Percentiles rank a stretch among this genome's conserved stretches.
phyloP scores from a whole-genome alignment of 2,113 vertebrate species.

The Zingel zingel region DNA sequence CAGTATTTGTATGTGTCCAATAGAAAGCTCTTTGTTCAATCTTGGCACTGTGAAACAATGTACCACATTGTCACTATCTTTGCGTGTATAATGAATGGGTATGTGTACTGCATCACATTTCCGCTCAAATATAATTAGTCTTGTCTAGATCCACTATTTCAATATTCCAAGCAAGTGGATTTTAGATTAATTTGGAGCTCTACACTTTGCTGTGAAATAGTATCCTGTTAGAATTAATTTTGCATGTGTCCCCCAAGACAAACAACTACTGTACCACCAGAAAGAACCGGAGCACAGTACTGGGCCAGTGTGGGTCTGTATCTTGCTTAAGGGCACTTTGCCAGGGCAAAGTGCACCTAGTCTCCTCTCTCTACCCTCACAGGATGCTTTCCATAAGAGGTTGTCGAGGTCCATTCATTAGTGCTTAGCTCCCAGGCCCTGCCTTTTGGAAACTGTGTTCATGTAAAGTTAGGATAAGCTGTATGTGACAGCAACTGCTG shows the following conservation, averaged over 20 bases:
- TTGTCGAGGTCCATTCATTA: background rate
- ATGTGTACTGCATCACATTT: slow-evolving; percentile 46
- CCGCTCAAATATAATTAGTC: slow-evolving; percentile 34
- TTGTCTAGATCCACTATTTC: background rate
- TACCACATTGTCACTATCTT: slow-evolving; percentile 63
- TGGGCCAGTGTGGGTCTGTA: slow-evolving; percentile 10
- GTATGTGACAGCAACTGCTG: slow-evolving; percentile 2
- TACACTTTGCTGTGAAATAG: background rate
- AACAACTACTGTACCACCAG: slow-evolving; percentile 5
- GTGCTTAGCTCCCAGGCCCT: background rate
- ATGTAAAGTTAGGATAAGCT: slow-evolving; percentile 6
- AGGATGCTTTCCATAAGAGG: background rate
- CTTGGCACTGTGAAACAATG: slow-evolving; percentile 64
- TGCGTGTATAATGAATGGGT: slow-evolving; percentile 42
- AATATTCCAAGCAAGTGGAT: slow-evolving; percentile 10
- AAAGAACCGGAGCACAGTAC: background rate
- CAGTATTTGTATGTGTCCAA: slow-evolving; percentile 46
- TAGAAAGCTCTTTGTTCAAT: slow-evolving; percentile 72
- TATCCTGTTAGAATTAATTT: slow-evolving; percentile 4
- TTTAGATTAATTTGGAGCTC: slow-evolving; percentile 10
- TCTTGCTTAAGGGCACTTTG: background rate
- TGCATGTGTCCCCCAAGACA: background rate
- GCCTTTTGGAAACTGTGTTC: slow-evolving; percentile 5
- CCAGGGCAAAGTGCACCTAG: background rate
- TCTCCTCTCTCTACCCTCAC: no score